phyloP scores from a whole-genome alignment of 53 echinoderm and acorn worm species.

The Holothuria leucospilota region DNA sequence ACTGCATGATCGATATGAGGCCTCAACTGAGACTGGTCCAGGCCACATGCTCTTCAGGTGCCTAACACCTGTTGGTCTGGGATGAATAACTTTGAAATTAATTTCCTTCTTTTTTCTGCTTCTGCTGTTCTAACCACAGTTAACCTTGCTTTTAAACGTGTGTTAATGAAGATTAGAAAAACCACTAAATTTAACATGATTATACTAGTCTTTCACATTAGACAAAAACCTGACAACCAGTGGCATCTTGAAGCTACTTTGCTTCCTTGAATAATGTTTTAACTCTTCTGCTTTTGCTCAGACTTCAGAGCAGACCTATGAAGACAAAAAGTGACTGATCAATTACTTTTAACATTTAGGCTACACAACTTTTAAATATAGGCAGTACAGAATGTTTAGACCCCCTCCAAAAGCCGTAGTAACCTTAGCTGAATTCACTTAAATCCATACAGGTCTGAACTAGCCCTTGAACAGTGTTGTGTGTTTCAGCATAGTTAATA shows the following conservation, averaged over 20 bases:
- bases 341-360: too few species aligned
- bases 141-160: neutral
- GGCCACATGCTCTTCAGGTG: neutral
- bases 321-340: too few species aligned
- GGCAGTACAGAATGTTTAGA: too few species aligned
- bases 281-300: neutral
- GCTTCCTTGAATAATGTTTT: neutral
- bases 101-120: neutral
- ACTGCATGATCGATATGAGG: too few species aligned
- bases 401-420: too few species aligned
- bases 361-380: too few species aligned
- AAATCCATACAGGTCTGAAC: too few species aligned
- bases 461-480: too few species aligned
- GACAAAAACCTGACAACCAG: constrained; percentile 1
- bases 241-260: neutral
- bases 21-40: neutral
- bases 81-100: neutral
- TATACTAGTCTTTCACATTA: neutral
- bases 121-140: neutral
- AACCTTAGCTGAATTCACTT: too few species aligned
- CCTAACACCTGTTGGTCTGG: neutral
- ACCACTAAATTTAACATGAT: neutral
- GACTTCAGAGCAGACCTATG: too few species aligned
- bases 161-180: neutral
- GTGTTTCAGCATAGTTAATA: too few species aligned